These are phyloP conservation scores for Styela clava DNA, from an alignment of 23 tunicate genomes.

Conservation along the genomic window DNA sequence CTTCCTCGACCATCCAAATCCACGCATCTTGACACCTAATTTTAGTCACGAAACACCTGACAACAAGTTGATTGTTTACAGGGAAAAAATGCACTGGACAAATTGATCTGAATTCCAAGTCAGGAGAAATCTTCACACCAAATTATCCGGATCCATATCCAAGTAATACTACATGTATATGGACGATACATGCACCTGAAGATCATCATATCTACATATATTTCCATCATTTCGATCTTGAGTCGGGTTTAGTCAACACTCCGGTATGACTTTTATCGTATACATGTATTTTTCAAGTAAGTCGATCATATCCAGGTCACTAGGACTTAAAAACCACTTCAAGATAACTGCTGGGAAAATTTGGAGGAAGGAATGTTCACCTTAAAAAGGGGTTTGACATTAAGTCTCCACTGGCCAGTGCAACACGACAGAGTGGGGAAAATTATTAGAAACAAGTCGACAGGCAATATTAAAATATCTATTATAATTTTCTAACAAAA, in stretches of 20 bases:
- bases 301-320: not conserved
- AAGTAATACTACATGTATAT: conserved; percentile 59
- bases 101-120: not conserved
- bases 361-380: too few relatives aligned
- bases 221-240: conserved; percentile 50
- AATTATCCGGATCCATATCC: conserved; percentile 51
- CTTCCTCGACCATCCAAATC: not conserved
- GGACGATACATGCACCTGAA: conserved; percentile 48
- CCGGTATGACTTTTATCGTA: conserved; percentile 10
- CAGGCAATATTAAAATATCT: too few relatives aligned
- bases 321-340: too few relatives aligned
- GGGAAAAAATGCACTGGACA: not conserved
- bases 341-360: too few relatives aligned
- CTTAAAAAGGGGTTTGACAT: too few relatives aligned
- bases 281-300: not conserved
- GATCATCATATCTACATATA: conserved; percentile 30
- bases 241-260: conserved; percentile 32
- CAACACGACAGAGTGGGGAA: too few relatives aligned
- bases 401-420: too few relatives aligned
- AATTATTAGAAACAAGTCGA: too few relatives aligned
- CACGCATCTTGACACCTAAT: not conserved
- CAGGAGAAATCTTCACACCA: conserved; percentile 55
- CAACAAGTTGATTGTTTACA: not conserved
- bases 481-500: too few relatives aligned
- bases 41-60: not conserved